Conservation (phyloP, 1,140 invertebrate species). For the Lucilia sericata region DNA sequence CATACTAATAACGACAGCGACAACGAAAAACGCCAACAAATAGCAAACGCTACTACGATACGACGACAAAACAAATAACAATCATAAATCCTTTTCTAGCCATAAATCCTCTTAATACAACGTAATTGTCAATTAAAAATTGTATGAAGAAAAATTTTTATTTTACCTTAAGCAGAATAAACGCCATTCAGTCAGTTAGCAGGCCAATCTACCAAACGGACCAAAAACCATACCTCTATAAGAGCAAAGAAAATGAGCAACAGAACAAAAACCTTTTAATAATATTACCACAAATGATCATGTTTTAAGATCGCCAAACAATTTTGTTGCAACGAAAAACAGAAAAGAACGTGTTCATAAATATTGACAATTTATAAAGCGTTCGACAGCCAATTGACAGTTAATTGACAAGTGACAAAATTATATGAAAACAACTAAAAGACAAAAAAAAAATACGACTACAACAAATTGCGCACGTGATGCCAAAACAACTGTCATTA, state of each 20-base stretch:
- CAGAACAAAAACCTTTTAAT: neutral
- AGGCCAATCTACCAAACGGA: neutral
- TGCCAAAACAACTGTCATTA: conserved; percentile 44
- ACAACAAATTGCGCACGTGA: conserved; percentile 43
- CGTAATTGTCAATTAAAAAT: conserved; percentile 41
- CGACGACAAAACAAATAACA: neutral
- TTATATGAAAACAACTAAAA: conserved; percentile 20
- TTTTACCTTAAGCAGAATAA: neutral
- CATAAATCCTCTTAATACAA: conserved; percentile 43
- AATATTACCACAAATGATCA: conserved; percentile 16
- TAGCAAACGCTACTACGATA: neutral
- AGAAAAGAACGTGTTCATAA: conserved; percentile 38
- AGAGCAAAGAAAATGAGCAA: neutral
- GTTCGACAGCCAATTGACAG: conserved; percentile 41
- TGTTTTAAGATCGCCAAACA: conserved; percentile 34
- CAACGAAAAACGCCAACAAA: too few species aligned
- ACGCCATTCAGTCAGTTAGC: neutral
- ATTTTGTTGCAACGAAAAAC: conserved; percentile 1
- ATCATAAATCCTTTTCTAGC: conserved; percentile 43
- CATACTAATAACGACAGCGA: neutral
- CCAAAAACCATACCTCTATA: too few species aligned
- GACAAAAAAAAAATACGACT: conserved; percentile 19
- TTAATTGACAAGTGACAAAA: conserved; percentile 44
- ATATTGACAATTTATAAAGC: conserved; percentile 43
- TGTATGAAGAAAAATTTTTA: conserved; percentile 30